phyloP scores from a whole-genome alignment of 2,113 vertebrate species.

The Platysteira castanea region DNA sequence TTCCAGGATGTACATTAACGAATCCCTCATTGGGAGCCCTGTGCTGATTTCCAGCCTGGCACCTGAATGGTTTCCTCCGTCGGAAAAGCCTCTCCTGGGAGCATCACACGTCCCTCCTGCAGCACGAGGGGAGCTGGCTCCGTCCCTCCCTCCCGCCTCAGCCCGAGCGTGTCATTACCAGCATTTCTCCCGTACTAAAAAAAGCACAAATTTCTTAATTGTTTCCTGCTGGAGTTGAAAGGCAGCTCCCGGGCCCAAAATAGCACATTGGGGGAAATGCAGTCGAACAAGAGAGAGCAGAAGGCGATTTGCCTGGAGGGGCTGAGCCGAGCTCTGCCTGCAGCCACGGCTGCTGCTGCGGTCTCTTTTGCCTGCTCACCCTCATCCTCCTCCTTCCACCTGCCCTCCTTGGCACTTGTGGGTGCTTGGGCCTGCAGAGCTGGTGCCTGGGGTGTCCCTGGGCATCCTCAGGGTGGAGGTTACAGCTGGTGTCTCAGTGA shows the following conservation, averaged over 20 bases:
- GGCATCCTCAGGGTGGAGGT: background rate
- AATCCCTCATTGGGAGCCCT: background rate
- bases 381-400: background rate
- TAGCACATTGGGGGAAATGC: background rate
- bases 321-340: background rate
- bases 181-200: conserved; percentile 40
- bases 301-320: background rate
- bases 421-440: background rate
- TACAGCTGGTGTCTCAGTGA: rapidly evolving
- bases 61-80: background rate
- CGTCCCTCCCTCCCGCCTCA: background rate
- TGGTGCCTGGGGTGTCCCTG: background rate
- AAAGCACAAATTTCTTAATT: conserved; percentile 53
- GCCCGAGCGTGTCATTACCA: background rate
- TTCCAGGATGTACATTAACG: background rate
- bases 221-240: conserved; percentile 60
- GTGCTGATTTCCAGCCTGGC: background rate
- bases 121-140: background rate
- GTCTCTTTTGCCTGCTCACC: background rate
- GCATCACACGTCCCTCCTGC: background rate
- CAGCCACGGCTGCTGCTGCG: background rate
- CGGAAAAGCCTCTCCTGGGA: background rate
- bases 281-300: background rate
- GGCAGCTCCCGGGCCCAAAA: conserved; percentile 17
- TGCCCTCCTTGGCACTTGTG: rapidly evolving